phyloP scores from a whole-genome alignment of 2,888 invertebrate species.

The Trachelus tabidus region DNA sequence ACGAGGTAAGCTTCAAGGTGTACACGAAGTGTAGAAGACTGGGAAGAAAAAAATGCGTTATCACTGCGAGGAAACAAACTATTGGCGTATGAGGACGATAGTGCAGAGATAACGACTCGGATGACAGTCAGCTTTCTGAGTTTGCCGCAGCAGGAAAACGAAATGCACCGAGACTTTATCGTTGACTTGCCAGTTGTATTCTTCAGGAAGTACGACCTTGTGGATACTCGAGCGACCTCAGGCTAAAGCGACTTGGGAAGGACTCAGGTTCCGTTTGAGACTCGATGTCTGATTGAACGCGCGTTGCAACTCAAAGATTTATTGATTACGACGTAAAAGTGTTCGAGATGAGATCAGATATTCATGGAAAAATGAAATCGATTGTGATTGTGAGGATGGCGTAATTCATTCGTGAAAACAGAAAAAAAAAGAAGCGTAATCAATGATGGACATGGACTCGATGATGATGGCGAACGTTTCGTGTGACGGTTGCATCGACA shows the following conservation, averaged over 20 bases:
- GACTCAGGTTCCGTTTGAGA: no score
- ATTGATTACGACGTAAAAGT: no score
- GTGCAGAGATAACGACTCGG: constrained; percentile 24
- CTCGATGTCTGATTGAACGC: no score
- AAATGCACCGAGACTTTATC: not conserved
- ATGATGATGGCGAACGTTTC: constrained; percentile 56
- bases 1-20: no score
- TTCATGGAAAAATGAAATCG: no score
- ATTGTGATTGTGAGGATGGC: no score
- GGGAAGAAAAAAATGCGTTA: constrained; percentile 44
- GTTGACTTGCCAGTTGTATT: not conserved
- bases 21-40: no score
- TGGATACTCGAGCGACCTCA: no score
- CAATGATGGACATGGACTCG: constrained; percentile 32
- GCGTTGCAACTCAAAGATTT: no score
- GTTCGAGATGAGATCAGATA: no score
- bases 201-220: no score
- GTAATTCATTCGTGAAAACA: not conserved
- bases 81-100: constrained; percentile 56
- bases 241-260: no score
- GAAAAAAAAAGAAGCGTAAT: not conserved
- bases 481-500: constrained; percentile 60
- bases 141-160: constrained; percentile 4
- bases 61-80: constrained; percentile 60
- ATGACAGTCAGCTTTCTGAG: constrained; percentile 37